phyloP scores from a whole-genome alignment of 1,140 invertebrate species.

The Temnothorax curvispinosus region DNA sequence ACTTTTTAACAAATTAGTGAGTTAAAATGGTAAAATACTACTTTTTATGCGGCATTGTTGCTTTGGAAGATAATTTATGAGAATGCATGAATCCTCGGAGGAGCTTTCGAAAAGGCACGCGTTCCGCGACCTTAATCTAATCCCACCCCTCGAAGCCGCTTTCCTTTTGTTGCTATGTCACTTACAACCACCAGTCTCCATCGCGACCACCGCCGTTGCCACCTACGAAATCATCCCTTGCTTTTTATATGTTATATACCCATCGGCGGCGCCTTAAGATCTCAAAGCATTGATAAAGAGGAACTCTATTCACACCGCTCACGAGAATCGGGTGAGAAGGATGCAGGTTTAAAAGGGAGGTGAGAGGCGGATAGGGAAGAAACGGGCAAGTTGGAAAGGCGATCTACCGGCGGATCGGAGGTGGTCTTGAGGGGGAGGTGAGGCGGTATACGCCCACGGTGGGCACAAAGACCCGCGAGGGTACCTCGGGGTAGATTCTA shows the following conservation, averaged over 20 bases:
- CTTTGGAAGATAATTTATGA: slow-evolving; percentile 21
- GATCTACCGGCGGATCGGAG: slow-evolving; percentile 27
- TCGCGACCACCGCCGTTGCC: background rate
- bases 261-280: slow-evolving; percentile 48
- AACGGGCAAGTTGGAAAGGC: slow-evolving; percentile 12
- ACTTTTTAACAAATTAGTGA: slow-evolving; percentile 56
- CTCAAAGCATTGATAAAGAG: slow-evolving; percentile 72
- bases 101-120: background rate
- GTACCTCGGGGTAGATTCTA: slow-evolving; percentile 71
- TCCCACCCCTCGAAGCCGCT: slow-evolving; percentile 48
- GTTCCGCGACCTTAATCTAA: slow-evolving; percentile 60
- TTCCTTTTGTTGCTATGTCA: no score
- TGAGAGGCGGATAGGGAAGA: slow-evolving; percentile 13
- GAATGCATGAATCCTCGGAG: background rate
- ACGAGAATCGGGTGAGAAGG: background rate
- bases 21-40: background rate
- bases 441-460: background rate
- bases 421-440: background rate
- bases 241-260: slow-evolving; percentile 19
- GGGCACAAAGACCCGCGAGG: slow-evolving; percentile 66
- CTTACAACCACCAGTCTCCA: background rate
- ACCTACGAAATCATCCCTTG: slow-evolving; percentile 37
- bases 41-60: slow-evolving; percentile 41
- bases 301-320: slow-evolving; percentile 58
- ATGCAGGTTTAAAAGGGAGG: background rate